Base-by-base conservation (phyloP, 2,888 invertebrate genomes). In the Drosophila peninsularis region DNA sequence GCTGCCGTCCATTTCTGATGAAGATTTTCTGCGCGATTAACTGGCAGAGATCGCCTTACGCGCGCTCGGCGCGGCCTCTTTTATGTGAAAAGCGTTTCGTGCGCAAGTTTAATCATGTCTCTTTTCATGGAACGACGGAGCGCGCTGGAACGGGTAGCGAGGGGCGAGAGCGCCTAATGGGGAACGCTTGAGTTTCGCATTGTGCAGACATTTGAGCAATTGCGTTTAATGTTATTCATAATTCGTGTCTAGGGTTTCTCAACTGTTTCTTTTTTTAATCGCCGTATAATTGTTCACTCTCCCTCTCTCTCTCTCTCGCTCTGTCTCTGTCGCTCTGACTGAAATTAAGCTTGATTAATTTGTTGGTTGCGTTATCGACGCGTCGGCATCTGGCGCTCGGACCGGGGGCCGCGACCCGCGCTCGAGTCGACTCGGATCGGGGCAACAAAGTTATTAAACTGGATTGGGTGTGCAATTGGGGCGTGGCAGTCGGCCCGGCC, bases 1-100 rank as follows among this genome's bases (percentile, higher is more conserved):
- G 64, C 71, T 72, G 73, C 78, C 87, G 87, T 86, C 82, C 82
- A 82, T 86, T 87, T 81, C 80, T 86, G 87, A 86, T 88, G 84
- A 87, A 88, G 86, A 85, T 86, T 88, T 88, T 88, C 87, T 71
- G 87, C 66, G 78, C 89, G 86, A 86, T 86, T 86, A 86, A 86
- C 87, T 80, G 69, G 87, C 87, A 78, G 75, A 85, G 86, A 86
- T 85, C 87, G 75, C 69, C 79, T 88, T 88, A 86, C 86, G 83
- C 84, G 87, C 71, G 52, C 63, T 41, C 49, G 34, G 47, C 50
- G 86, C 85, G 85, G 85, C 81, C 47, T 73, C 85, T 85, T 85
- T 85, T 82, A 88, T 86, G 84, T 84, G 83, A 85, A 86, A 82
- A 86, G 83, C 81, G 88, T 88, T 88, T 85, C 88, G 84, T 85